These are phyloP conservation scores for Arion vulgaris DNA, from an alignment of 1,140 invertebrate species.

Conservation along the genomic window DNA sequence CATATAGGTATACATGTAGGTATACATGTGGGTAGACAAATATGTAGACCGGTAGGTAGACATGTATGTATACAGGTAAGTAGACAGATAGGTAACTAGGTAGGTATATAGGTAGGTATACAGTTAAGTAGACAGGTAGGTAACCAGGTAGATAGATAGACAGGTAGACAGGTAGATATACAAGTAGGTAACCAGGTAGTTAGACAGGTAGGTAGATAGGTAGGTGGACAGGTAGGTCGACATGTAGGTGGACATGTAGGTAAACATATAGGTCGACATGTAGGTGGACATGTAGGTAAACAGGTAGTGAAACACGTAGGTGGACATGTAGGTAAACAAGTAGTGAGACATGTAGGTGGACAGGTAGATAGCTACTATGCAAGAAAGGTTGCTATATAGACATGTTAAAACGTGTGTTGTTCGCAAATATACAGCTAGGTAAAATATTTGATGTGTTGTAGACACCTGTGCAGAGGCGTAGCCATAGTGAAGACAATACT, in stretches of 20 bases:
- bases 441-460: background rate
- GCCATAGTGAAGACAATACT: conserved; percentile 40
- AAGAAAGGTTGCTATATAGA: background rate
- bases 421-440: background rate
- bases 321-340: background rate
- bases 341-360: background rate
- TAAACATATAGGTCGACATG: background rate
- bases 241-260: background rate
- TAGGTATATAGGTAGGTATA: too few species aligned
- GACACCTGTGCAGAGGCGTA: conserved; percentile 36
- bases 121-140: too few species aligned
- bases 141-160: too few species aligned
- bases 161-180: too few species aligned
- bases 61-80: too few species aligned
- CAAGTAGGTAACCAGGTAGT: too few species aligned
- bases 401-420: background rate
- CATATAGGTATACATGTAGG: too few species aligned
- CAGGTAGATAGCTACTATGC: background rate
- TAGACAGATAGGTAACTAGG: too few species aligned
- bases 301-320: background rate
- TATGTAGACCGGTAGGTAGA: too few species aligned
- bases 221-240: background rate
- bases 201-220: background rate
- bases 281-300: background rate
- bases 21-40: too few species aligned